A percentile compares a stretch with the other conserved stretches of the same genome.
Evolutionary conservation across 2,797 vertebrate genomes (phyloP).

Genomic region (Spinus olivaceus): DNA sequence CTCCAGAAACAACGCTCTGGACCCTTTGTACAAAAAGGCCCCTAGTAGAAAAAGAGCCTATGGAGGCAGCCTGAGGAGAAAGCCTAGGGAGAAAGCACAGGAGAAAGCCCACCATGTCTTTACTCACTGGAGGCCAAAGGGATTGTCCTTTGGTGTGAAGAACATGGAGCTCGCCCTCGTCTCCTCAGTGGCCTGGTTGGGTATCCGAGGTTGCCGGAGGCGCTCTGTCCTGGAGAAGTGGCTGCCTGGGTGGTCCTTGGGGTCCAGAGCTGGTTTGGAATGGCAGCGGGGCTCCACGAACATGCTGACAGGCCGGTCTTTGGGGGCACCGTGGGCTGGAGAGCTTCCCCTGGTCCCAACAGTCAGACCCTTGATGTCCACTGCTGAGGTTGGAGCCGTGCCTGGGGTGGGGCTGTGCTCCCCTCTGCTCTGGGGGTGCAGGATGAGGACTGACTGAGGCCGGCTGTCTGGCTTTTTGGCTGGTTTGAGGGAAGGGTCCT

Average conservation of each 20-base stretch:
- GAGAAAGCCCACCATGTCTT: background rate
- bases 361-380: constrained; percentile 65
- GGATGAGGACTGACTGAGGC: constrained; percentile 76
- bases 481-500: constrained; percentile 33
- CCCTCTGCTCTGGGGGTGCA: constrained; percentile 50
- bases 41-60: background rate
- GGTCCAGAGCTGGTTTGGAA: constrained; percentile 79
- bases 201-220: constrained; percentile 60
- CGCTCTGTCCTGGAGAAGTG: constrained; percentile 64
- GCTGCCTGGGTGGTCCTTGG: constrained; percentile 69
- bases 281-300: constrained; percentile 73
- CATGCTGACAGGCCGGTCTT: constrained; percentile 73
- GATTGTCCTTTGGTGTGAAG: constrained; percentile 86
- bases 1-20: background rate
- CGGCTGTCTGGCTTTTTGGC: constrained; percentile 65
- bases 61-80: too few relatives aligned
- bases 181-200: constrained; percentile 72
- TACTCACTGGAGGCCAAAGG: constrained; percentile 85
- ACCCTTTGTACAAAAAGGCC: background rate
- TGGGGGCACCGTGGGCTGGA: constrained; percentile 46
- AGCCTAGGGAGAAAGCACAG: background rate
- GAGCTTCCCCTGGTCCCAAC: constrained; percentile 67
- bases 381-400: background rate
- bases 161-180: constrained; percentile 78
- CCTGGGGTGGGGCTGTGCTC: background rate